Base-by-base conservation (phyloP, 2,113 vertebrate genomes). In the Tricholaema leucomelas region DNA sequence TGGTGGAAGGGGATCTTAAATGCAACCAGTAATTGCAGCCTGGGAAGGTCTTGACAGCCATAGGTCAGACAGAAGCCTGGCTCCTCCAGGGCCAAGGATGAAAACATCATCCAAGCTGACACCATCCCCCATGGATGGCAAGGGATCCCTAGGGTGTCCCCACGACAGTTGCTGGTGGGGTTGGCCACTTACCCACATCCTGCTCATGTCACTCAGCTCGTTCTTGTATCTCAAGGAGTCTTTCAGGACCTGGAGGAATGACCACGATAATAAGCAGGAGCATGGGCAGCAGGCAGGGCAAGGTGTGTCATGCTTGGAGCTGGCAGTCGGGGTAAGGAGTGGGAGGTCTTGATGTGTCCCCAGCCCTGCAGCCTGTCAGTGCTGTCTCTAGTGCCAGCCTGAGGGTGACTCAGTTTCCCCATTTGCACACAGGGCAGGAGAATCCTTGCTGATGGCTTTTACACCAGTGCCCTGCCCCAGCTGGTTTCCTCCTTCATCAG, bases 151-250 rank as follows among this genome's bases (percentile, higher is more conserved):
- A 0, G 35, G 25, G 8, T 30, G 19, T 58, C 30, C 64, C 59
- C 5, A 4, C 8, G 2, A 1, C 0, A 1, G 36, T 0, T 5
- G 28, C 27, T 63, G 36, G 27, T 4, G 9, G 33, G 5, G 15
- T 15, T 1, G 2, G 4, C 5, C 11, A 48, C 98, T 98, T 97
- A 99, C 99, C 99, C 99, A 99, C 99, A 99, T 99, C 96, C 99
- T 98, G 98, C 99, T 99, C 98, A 99, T 99, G 96, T 99, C 99
- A 0, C 97, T 99, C 87, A 99, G 86, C 92, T 99, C 99, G 0
- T 98, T 98, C 93, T 99, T 99, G 97, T 99, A 99, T 92, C 99
- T 98, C 97, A 99, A 86, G 2, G 99, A 99, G 93, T 99, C 99
- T 96, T 99, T 99, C 93, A 99, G 98, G 81, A 99, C 99, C 99